phyloP scores from a whole-genome alignment of 2,888 invertebrate genomes.

The Incurvaria masculella region DNA sequence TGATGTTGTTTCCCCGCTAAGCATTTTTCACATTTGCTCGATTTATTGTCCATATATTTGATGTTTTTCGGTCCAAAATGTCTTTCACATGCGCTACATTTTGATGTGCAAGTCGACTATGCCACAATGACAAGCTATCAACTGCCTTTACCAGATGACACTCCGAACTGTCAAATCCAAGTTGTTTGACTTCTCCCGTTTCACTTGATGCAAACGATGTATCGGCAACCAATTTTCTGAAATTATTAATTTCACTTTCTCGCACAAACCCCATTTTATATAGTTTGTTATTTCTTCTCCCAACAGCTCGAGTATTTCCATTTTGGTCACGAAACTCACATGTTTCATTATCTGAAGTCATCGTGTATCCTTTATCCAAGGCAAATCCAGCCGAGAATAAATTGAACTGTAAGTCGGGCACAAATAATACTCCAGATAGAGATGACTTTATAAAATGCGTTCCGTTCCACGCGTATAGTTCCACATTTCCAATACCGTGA shows the following conservation, averaged over 20 bases:
- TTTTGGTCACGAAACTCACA: neutral
- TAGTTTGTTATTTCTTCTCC: conserved; percentile 17
- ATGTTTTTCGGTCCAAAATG: conserved; percentile 18
- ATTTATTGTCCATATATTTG: conserved; percentile 13
- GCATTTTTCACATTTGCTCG: conserved; percentile 6
- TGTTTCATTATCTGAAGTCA: conserved; percentile 12
- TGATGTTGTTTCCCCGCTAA: conserved; percentile 3
- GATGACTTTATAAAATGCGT: conserved; percentile 13
- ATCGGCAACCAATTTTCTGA: too few relatives aligned
- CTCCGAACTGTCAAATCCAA: conserved; percentile 4
- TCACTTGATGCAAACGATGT: too few relatives aligned
- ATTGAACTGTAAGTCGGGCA: conserved; percentile 13
- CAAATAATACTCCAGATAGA: conserved; percentile 6
- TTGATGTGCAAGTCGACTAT: conserved; percentile 3
- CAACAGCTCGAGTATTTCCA: neutral
- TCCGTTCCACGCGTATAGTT: conserved; percentile 14
- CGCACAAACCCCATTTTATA: conserved; percentile 16
- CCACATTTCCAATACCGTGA: conserved; percentile 12
- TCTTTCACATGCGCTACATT: conserved; percentile 10
- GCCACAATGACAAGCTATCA: conserved; percentile 1
- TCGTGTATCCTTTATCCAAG: conserved; percentile 10
- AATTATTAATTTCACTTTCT: conserved; percentile 10
- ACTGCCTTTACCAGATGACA: neutral
- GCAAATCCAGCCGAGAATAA: conserved; percentile 15
- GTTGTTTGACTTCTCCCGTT: too few relatives aligned